These are phyloP conservation scores for Petrocephalus sullivani DNA, from an alignment of 2,797 vertebrate genomes.

Conservation along the genomic window DNA sequence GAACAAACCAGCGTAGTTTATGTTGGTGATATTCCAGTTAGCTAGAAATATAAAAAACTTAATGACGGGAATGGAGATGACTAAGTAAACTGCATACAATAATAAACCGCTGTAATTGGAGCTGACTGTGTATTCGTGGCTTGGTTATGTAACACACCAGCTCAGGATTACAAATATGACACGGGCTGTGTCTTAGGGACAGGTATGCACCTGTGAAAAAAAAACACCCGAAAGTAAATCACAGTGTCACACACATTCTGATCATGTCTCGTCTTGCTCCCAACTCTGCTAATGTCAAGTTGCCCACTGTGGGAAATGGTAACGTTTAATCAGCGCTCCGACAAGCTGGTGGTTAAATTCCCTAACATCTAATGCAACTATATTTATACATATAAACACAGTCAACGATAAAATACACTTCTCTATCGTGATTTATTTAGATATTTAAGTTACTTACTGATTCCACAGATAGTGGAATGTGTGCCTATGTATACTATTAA, in stretches of 20 bases:
- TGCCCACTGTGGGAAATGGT: background rate
- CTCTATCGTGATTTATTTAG: background rate
- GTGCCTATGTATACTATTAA: background rate
- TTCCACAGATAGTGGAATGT: background rate
- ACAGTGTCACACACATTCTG: background rate
- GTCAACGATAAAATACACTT: background rate
- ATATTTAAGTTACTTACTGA: background rate
- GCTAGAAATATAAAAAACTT: background rate
- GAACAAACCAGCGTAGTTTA: background rate
- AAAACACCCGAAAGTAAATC: background rate
- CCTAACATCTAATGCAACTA: background rate
- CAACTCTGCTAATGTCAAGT: background rate
- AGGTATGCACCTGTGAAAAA: background rate
- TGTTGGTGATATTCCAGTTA: background rate
- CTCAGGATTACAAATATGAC: background rate
- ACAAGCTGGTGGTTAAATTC: background rate
- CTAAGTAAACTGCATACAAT: background rate
- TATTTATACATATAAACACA: background rate
- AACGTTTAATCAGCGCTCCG: background rate
- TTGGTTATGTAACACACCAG: background rate
- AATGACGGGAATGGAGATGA: background rate
- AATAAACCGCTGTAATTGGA: background rate
- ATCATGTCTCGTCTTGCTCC: constrained; percentile 19
- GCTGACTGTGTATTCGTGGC: background rate
- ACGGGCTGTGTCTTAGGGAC: background rate